Evolutionary conservation across 1,140 invertebrate species (phyloP).

Genomic region (Condylostylus longicornis): DNA sequence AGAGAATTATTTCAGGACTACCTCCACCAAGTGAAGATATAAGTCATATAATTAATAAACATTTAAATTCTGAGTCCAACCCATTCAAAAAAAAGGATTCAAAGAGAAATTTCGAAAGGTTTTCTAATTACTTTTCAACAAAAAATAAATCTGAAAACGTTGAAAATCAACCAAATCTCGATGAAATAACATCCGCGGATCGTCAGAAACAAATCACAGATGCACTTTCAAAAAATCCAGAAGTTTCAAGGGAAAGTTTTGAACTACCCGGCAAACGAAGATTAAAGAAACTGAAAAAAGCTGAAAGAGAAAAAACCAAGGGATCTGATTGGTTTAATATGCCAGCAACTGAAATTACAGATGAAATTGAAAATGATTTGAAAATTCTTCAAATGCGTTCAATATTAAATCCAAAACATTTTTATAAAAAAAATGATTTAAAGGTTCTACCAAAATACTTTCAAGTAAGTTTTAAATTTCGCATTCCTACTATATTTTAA

Average conservation of each 20-base stretch:
- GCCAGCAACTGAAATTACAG: constrained; percentile 71
- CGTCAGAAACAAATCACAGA: constrained; percentile 1
- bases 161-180: no score
- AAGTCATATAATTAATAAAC: constrained; percentile 7
- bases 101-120: background rate
- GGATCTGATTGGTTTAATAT: constrained; percentile 79
- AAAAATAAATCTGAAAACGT: no score
- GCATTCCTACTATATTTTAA: constrained; percentile 1
- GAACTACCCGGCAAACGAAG: constrained; percentile 10
- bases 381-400: constrained; percentile 81
- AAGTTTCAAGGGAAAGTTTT: constrained; percentile 10
- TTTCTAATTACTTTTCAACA: no score
- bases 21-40: constrained; percentile 11
- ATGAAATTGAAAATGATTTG: constrained; percentile 74
- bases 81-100: no score
- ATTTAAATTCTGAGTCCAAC: no score
- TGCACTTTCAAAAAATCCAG: constrained; percentile 1
- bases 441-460: constrained; percentile 83
- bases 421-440: constrained; percentile 85
- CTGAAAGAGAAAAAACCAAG: constrained; percentile 56
- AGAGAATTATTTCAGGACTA: constrained; percentile 6
- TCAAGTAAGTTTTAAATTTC: constrained; percentile 40
- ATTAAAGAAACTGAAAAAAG: constrained; percentile 8
- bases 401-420: constrained; percentile 79
- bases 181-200: no score